phyloP scores from a whole-genome alignment of 64 coral and sea anemone species.

The Pachyseris speciosa region DNA sequence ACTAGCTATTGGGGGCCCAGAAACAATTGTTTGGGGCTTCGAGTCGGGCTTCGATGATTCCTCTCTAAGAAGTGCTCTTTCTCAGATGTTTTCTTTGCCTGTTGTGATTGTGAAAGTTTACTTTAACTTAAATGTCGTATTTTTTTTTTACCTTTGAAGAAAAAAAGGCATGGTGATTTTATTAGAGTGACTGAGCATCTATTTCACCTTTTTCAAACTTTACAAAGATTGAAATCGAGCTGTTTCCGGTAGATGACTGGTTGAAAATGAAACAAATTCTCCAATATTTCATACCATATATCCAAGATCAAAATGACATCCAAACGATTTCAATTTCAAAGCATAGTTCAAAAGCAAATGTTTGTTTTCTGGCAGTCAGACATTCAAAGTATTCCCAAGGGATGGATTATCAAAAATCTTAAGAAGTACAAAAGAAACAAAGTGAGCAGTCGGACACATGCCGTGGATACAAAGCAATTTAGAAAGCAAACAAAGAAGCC shows the following conservation, averaged over 20 bases:
- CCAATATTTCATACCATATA: not conserved
- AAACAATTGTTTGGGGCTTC: too few relatives aligned
- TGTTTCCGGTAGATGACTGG: not conserved
- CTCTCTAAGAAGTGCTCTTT: too few relatives aligned
- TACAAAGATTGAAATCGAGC: not conserved
- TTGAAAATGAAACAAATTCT: not conserved
- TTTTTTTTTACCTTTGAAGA: too few relatives aligned
- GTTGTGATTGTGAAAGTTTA: too few relatives aligned
- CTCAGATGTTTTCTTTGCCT: too few relatives aligned
- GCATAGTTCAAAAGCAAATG: not conserved
- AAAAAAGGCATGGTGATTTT: too few relatives aligned
- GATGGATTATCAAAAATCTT: constrained; percentile 11
- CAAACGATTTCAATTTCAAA: not conserved
- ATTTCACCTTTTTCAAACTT: too few relatives aligned
- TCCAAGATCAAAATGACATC: not conserved
- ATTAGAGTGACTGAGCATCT: too few relatives aligned
- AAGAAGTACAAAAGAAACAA: not conserved
- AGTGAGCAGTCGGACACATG: too few relatives aligned
- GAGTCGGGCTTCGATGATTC: too few relatives aligned
- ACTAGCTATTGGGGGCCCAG: too few relatives aligned
- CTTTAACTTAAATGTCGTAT: too few relatives aligned
- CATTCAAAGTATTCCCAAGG: not conserved
- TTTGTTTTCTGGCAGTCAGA: not conserved
- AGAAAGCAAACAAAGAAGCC: not conserved
- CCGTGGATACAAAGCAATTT: not conserved